phyloP scores from a whole-genome alignment of 2,113 vertebrate genomes.

The Leucosticte australis region DNA sequence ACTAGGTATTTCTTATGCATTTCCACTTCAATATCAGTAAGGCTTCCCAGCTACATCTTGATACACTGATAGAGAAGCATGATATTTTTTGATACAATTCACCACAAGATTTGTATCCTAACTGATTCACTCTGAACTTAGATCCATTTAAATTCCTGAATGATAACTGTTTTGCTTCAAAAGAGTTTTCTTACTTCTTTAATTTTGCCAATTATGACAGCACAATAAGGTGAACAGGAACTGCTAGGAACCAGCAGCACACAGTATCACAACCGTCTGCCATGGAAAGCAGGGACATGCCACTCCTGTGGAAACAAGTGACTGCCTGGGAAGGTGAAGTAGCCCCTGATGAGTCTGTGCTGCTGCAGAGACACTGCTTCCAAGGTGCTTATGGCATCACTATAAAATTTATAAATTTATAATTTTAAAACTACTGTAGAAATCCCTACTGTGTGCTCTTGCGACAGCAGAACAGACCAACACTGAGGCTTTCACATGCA shows the following conservation, averaged over 20 bases:
- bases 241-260: not conserved
- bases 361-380: not conserved
- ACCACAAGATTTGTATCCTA: not conserved
- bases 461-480: not conserved
- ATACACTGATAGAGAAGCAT: not conserved
- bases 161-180: not conserved
- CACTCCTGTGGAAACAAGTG: rapidly evolving
- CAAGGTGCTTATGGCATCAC: not conserved
- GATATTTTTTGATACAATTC: not conserved
- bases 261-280: not conserved
- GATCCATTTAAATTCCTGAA: not conserved
- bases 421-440: not conserved
- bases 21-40: not conserved
- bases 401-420: too few relatives aligned
- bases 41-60: not conserved
- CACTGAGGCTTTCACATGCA: not conserved
- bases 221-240: not conserved
- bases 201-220: not conserved
- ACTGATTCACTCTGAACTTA: not conserved
- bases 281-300: not conserved
- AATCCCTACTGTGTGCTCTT: not conserved
- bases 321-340: not conserved
- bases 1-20: not conserved
- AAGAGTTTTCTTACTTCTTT: not conserved
- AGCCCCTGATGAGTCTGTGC: not conserved